Evolutionary conservation across 2,113 vertebrate genomes (phyloP), one percentile per base, ranked within the genome.

Genomic region (Spheniscus mendiculus): DNA sequence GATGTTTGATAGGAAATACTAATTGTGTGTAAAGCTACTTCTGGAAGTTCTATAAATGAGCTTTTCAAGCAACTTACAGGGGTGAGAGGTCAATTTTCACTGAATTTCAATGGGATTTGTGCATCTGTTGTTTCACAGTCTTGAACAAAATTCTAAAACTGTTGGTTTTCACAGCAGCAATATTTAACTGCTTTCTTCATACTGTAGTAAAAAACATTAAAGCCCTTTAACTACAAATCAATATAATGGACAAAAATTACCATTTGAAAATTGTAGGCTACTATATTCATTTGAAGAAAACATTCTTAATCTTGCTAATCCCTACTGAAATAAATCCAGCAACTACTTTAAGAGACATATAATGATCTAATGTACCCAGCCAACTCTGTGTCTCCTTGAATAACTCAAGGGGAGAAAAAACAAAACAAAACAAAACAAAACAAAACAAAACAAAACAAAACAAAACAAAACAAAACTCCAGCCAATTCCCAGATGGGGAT

Each of bases 271-370:
- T 93, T 71, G 76, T 25, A 71, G 88, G 30, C 83, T 84, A 27
- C 90, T 92, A 20, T 52, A 81, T 55, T 71, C 14, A 70, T 88
- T 94, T 93, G 89, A 90, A 90, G 63, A 87, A 93, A 93, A 87
- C 69, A 44, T n/a, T n/a, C 81, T 77, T 90, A 86, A 86, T 92
- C 80, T 92, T 87, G 65, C 89, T 95, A 95, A 96, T 92, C 72
- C 77, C 76, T 71, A 72, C 82, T 86, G 79, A 93, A 92, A 97
- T 89, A 96, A 92, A 96, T 79, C 83, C 71, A 90, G 62, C 59
- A 83, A 81, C 89, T 67, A 40, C 61, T 93, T 92, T 78, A 87
- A 71, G 77, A 84, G 86, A 80, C 72, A 87, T 82, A 73, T 73
- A 93, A 89, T 86, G 85, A 93, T 67, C 90, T 93, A 78, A 79